Conservation (phyloP, 2,888 invertebrate genomes). For the Heteromurus nitidus region DNA sequence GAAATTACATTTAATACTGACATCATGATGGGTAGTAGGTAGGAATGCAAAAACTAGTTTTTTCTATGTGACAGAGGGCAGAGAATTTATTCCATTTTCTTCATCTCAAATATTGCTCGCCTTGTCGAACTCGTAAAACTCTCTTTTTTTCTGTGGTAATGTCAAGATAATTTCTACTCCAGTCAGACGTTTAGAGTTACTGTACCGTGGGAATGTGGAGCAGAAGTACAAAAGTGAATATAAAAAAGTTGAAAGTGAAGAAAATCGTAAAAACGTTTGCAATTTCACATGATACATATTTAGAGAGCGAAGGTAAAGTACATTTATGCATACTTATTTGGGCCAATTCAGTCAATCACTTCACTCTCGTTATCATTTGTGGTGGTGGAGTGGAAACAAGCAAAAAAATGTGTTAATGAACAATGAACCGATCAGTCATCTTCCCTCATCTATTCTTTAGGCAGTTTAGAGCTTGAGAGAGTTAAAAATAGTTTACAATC, state of each 20-base stretch:
- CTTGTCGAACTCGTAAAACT: not conserved
- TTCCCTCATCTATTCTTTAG: not conserved
- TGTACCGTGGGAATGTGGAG: slow-evolving; percentile 56
- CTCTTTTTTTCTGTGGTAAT: slow-evolving; percentile 30
- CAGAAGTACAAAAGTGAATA: not conserved
- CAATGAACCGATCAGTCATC: slow-evolving; percentile 24
- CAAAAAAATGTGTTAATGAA: slow-evolving; percentile 19
- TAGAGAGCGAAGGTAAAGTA: no score
- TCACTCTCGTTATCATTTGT: not conserved
- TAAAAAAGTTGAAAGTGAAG: slow-evolving; percentile 6
- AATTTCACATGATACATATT: not conserved
- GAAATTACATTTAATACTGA: slow-evolving; percentile 15
- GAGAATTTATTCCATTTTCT: not conserved
- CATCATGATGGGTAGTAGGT: no score
- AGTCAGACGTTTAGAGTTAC: slow-evolving; percentile 28
- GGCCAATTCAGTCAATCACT: not conserved
- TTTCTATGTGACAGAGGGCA: not conserved
- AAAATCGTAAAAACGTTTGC: not conserved
- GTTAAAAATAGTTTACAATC: no score
- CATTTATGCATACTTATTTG: not conserved
- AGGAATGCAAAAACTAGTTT: not conserved
- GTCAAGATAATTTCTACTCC: slow-evolving; percentile 63
- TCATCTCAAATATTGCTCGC: not conserved
- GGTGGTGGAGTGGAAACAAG: not conserved
- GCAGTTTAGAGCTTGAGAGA: not conserved